Base-by-base conservation (phyloP, 2,888 invertebrate species). In the Gryllus longicercus region DNA sequence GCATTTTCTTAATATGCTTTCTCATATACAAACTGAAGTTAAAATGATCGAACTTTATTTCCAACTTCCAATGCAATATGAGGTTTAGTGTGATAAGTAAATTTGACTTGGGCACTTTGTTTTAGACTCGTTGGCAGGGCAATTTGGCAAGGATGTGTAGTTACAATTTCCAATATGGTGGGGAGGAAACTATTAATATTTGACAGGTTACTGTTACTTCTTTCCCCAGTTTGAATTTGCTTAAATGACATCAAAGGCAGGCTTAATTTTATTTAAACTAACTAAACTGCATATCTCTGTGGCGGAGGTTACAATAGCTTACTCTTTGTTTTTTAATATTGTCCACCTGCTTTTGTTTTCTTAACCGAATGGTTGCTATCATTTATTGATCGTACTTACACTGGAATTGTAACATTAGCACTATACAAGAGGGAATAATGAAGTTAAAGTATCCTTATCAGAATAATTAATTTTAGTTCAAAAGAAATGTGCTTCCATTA, bases 401-500 rank as follows among this genome's bases (percentile, higher is more conserved):
- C 51, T 21, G 77, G 49, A 77, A 25, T n/a, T 78, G 50, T 16
- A 74, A 10, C 2, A 74, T 23, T 78, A 21, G 10, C 63, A 74
- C 21, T n/a, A 38, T 38, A 51, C 25, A 38, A 38, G 78, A 63
- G 51, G 63, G 50, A 74, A 18, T 14, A 38, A 63, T 23, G 12
- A 51, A 25, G 63, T 25, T 51, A 50, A 50, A 21, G 21, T 76
- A 76, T n/a, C 23, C 76, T 76, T 21, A 38, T 78, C 23, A 51
- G 50, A 75, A 51, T n/a, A 76, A 76, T 77, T 79, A 51, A 76
- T 77, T 79, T 79, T 76, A 79, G 76, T 80, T 74, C 50, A 38
- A 79, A 74, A 80, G 81, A 82, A 80, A 80, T 81, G 82, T 82
- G 82, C 82, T 82, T 82, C 82, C 82, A 82, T 82, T 82, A 82